Conservation (phyloP, 2,113 vertebrate species). For the Phylloscopus whistleri region DNA sequence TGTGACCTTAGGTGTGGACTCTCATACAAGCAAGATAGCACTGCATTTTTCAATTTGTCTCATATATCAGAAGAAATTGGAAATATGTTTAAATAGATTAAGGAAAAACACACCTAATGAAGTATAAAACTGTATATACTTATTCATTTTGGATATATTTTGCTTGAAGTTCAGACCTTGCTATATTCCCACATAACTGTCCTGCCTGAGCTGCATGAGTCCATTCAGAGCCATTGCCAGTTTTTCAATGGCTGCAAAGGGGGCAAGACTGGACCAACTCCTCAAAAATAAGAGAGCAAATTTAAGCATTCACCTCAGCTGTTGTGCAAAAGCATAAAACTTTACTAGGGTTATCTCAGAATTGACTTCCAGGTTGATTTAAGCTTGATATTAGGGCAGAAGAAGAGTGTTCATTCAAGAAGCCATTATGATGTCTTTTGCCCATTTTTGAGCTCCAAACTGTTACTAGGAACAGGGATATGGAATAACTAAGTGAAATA, state of each 20-base stretch:
- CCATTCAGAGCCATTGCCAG: neutral
- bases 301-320: neutral
- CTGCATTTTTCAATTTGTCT: neutral
- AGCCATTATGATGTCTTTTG: neutral
- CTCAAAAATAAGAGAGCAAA: neutral
- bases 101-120: neutral
- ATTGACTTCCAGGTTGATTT: neutral
- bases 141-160: neutral
- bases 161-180: neutral
- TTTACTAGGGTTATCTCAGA: neutral
- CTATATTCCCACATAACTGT: neutral
- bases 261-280: neutral
- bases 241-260: neutral
- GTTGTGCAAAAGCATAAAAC: neutral
- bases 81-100: neutral
- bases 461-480: neutral
- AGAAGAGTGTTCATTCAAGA: neutral
- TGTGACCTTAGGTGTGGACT: neutral
- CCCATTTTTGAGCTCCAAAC: neutral
- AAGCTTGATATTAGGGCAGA: neutral
- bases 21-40: neutral
- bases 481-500: neutral
- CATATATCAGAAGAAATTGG: neutral
- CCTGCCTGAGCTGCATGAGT: neutral
- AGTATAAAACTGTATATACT: neutral